A percentile compares a stretch with the other conserved stretches of the same genome.
Conservation (phyloP, 2,888 invertebrate genomes). For the Noctua janthina region DNA sequence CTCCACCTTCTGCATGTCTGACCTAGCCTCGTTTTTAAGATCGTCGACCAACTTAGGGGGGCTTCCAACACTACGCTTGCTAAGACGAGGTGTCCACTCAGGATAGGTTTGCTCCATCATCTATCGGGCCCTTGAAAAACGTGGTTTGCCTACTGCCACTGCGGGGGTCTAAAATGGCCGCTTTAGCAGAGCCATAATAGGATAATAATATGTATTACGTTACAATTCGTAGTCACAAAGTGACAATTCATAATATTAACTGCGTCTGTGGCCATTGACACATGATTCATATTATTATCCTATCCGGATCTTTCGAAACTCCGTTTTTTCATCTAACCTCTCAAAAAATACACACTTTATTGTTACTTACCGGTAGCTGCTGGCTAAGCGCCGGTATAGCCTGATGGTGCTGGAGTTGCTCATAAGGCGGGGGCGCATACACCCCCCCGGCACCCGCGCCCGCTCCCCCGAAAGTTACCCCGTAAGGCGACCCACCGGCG, state of each 20-base stretch:
- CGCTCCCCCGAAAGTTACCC: slow-evolving; percentile 88
- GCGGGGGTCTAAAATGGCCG: no score
- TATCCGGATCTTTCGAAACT: not conserved
- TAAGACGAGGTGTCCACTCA: not conserved
- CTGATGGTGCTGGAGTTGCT: slow-evolving; percentile 92
- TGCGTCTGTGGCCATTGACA: no score
- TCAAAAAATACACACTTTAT: not conserved
- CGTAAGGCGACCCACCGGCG: slow-evolving; percentile 91
- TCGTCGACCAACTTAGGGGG: not conserved
- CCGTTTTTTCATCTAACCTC: not conserved
- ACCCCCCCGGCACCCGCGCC: slow-evolving; percentile 90
- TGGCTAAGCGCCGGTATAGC: slow-evolving; percentile 85
- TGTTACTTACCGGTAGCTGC: slow-evolving; percentile 82
- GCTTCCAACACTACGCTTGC: not conserved
- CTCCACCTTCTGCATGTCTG: not conserved
- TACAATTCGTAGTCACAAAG: no score
- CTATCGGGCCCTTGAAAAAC: not conserved
- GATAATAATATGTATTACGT: no score
- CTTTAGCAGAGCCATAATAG: no score
- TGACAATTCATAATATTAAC: no score
- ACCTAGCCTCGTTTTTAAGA: not conserved
- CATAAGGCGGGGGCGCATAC: slow-evolving; percentile 93
- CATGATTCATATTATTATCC: no score
- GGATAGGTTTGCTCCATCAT: not conserved
- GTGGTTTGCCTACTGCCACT: not conserved